phyloP scores from a whole-genome alignment of 2,797 vertebrate genomes.

The Myotis myotis region DNA sequence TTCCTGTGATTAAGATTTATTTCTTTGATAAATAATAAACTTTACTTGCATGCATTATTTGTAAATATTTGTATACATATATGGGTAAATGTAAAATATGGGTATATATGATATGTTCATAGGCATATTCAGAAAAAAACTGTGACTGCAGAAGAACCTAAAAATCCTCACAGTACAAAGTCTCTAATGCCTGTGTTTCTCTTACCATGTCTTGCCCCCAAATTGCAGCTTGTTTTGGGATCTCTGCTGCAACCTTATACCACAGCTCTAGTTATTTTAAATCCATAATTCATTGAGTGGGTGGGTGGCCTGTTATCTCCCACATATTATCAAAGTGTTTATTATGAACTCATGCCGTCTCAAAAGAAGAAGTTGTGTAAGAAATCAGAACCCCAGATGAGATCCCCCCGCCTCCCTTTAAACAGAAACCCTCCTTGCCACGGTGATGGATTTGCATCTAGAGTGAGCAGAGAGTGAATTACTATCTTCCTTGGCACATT shows the following conservation, averaged over 20 bases:
- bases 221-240: not conserved
- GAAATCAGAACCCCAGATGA: slow-evolving; percentile 8
- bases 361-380: slow-evolving; percentile 2
- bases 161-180: not conserved
- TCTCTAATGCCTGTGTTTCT: not conserved
- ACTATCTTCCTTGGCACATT: slow-evolving; percentile 11
- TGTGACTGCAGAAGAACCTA: not conserved
- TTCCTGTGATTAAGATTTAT: not conserved
- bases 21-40: not conserved
- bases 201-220: not conserved
- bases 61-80: not conserved
- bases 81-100: not conserved
- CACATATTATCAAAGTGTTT: not conserved
- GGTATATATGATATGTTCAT: not conserved
- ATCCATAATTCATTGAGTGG: slow-evolving; percentile 32
- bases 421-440: not conserved
- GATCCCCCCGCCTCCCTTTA: not conserved
- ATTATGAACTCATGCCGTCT: not conserved
- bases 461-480: slow-evolving; percentile 30
- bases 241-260: not conserved
- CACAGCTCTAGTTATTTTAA: slow-evolving; percentile 9
- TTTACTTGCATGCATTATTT: not conserved
- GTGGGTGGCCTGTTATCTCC: not conserved
- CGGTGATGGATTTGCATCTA: not conserved
- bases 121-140: not conserved